A percentile compares a stretch with the other conserved stretches of the same genome.
Conservation (phyloP, 2,797 vertebrate genomes). For the Poecilia velifera region DNA sequence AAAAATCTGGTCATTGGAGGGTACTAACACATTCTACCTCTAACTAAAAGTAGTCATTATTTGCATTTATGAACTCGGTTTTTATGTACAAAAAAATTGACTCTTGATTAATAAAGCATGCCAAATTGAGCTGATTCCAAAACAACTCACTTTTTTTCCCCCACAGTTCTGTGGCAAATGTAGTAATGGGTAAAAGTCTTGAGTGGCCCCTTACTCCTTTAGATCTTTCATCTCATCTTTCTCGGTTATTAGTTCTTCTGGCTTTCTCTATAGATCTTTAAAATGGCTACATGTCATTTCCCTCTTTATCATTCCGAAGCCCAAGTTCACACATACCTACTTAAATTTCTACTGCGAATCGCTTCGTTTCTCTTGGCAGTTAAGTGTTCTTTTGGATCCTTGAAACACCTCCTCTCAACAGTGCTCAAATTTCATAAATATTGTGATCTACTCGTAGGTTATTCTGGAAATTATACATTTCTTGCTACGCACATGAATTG, state of each 20-base stretch:
- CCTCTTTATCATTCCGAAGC: not conserved
- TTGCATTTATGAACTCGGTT: not conserved
- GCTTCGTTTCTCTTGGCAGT: not conserved
- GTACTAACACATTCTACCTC: conserved; percentile 5
- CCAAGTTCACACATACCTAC: not conserved
- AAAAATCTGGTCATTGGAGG: conserved; percentile 48
- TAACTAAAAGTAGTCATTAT: not conserved
- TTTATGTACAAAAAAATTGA: not conserved
- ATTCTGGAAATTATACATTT: not conserved
- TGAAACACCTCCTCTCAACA: not conserved
- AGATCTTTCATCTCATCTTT: not conserved
- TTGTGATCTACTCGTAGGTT: not conserved
- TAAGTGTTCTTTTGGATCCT: not conserved
- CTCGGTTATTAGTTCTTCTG: not conserved
- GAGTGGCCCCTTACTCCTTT: not conserved
- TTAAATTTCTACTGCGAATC: not conserved
- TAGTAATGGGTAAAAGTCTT: not conserved
- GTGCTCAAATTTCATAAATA: not conserved
- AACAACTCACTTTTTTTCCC: not conserved
- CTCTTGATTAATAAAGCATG: not conserved
- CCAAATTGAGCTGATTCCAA: not conserved
- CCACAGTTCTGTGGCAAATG: not conserved
- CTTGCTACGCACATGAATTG: not conserved
- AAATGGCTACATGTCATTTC: not conserved
- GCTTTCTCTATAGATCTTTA: not conserved